These are phyloP conservation scores for Cyanoramphus novaezelandiae DNA, from an alignment of 2,113 vertebrate species.

Conservation along the genomic window DNA sequence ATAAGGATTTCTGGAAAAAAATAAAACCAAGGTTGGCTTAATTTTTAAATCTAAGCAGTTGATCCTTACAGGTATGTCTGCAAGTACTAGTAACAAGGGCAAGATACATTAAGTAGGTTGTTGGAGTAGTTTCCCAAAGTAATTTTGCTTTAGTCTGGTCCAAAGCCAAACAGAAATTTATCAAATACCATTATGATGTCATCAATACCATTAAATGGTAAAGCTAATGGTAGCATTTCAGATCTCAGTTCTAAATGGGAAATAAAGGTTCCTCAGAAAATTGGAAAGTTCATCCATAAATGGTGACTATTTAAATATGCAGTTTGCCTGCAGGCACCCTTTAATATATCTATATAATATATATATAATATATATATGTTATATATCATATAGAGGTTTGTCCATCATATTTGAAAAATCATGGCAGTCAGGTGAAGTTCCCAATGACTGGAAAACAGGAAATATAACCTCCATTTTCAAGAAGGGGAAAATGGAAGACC, in stretches of 20 bases:
- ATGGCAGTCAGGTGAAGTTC: neutral
- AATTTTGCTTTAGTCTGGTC: slow-evolving; percentile 8
- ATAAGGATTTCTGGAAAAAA: neutral
- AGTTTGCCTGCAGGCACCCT: neutral
- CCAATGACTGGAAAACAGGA: neutral
- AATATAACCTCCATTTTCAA: neutral
- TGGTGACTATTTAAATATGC: neutral
- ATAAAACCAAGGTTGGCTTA: neutral
- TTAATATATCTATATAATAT: neutral
- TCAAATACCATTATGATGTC: neutral
- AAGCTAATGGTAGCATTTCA: neutral
- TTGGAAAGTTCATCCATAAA: slow-evolving; percentile 19
- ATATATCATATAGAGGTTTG: neutral
- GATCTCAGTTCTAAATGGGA: neutral
- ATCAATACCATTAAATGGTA: slow-evolving; percentile 2
- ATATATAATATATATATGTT: neutral
- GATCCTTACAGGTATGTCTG: neutral
- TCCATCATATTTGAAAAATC: neutral
- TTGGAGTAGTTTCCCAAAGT: slow-evolving; percentile 8
- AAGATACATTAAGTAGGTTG: neutral
- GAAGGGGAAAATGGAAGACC: neutral
- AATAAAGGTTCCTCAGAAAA: slow-evolving; percentile 18
- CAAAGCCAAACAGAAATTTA: slow-evolving; percentile 26
- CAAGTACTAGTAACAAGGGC: neutral
- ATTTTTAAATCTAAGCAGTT: neutral